Evolutionary conservation across 2,888 invertebrate genomes (phyloP).

Genomic region (Anarsia innoxiella): DNA sequence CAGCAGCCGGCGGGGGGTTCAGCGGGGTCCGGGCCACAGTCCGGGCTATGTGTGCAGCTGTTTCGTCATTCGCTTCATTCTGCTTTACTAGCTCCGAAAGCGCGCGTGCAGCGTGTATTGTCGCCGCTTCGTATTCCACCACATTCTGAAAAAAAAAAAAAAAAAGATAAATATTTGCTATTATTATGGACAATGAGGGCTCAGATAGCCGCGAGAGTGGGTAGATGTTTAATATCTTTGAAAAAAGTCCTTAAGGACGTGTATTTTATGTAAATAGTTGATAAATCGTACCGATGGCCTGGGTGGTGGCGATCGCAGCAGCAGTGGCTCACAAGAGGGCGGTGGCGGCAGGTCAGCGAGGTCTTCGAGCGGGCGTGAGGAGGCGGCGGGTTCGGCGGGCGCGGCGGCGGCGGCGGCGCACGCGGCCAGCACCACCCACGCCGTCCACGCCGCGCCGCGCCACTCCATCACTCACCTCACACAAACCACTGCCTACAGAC

Average conservation of each 20-base stretch:
- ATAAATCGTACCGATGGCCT: conserved; percentile 5
- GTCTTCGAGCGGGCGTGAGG: conserved; percentile 30
- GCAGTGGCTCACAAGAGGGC: conserved; percentile 42
- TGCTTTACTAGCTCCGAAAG: conserved; percentile 62
- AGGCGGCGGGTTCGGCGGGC: conserved; percentile 42
- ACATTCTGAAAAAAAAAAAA: conserved; percentile 46
- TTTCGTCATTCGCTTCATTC: conserved; percentile 53
- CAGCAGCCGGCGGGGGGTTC: conserved; percentile 56
- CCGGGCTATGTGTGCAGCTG: conserved; percentile 57
- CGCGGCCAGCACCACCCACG: conserved; percentile 59
- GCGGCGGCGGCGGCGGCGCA: conserved; percentile 52
- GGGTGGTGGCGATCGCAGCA: conserved; percentile 46
- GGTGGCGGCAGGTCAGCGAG: conserved; percentile 26
- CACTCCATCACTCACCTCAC: conserved; percentile 63
- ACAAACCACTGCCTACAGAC: conserved; percentile 24
- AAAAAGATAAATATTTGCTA: too few species aligned
- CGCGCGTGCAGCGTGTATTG: conserved; percentile 59
- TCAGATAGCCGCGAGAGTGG: too few species aligned
- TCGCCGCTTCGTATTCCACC: conserved; percentile 60
- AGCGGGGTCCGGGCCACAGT: conserved; percentile 58
- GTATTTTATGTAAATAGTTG: background rate
- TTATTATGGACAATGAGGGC: background rate
- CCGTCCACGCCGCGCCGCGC: conserved; percentile 50
- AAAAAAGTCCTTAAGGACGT: background rate
- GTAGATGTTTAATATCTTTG: too few species aligned